Conservation (phyloP, 2,888 invertebrate genomes). For the Athetis lepigone region DNA sequence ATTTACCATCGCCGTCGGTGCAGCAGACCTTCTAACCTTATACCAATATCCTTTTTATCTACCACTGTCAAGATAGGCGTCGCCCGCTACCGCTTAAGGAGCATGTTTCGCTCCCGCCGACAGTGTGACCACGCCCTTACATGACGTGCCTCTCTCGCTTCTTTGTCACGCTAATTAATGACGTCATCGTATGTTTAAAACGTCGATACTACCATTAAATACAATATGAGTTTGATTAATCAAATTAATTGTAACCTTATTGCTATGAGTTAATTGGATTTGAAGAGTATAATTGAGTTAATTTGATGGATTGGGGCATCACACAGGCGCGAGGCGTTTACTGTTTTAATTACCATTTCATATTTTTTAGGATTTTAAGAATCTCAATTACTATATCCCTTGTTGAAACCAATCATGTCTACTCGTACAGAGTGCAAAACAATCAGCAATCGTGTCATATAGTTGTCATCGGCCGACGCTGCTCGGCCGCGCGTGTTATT, state of each 20-base stretch:
- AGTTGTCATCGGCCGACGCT: slow-evolving; percentile 34
- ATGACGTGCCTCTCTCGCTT: not conserved
- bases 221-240: slow-evolving; percentile 15
- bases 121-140: slow-evolving; percentile 7
- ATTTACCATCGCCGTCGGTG: too few relatives aligned
- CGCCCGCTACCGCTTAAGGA: not conserved
- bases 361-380: not conserved
- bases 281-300: slow-evolving; percentile 10
- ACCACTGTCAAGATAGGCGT: not conserved
- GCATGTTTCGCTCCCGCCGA: not conserved
- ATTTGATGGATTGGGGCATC: slow-evolving; percentile 4
- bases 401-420: slow-evolving; percentile 11
- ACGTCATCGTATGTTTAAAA: slow-evolving; percentile 15
- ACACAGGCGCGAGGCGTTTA: too few relatives aligned
- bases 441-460: slow-evolving; percentile 15
- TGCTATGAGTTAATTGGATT: slow-evolving; percentile 25
- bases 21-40: not conserved
- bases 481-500: slow-evolving; percentile 8
- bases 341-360: too few relatives aligned
- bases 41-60: too few relatives aligned
- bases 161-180: slow-evolving; percentile 23
- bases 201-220: slow-evolving; percentile 15
- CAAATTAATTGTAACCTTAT: slow-evolving; percentile 24
- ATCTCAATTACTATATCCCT: not conserved
- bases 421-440: slow-evolving; percentile 25